A percentile compares a stretch with the other conserved stretches of the same genome.
Evolutionary conservation across 2,113 vertebrate species (phyloP).

Genomic region (Plestiodon gilberti): DNA sequence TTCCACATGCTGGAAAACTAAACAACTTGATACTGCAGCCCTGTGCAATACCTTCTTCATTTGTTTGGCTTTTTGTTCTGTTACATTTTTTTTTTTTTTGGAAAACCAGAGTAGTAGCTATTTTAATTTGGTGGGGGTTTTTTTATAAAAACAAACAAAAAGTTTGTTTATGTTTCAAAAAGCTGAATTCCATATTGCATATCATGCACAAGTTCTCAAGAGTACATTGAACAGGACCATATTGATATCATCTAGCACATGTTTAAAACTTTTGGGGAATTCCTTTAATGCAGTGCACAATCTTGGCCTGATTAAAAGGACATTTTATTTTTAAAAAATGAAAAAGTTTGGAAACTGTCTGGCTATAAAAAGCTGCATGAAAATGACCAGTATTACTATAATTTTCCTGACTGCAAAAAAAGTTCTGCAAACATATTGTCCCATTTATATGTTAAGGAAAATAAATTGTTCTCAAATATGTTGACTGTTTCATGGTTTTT

Average conservation of each 20-base stretch:
- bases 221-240: conserved; percentile 71
- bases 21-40: conserved; percentile 44
- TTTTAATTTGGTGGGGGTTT: conserved; percentile 58
- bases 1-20: conserved; percentile 31
- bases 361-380: conserved; percentile 57
- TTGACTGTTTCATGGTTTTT: not conserved
- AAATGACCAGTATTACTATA: conserved; percentile 49
- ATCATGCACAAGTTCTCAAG: conserved; percentile 71
- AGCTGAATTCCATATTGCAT: conserved; percentile 70
- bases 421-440: conserved; percentile 47
- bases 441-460: conserved; percentile 30
- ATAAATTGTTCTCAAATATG: not conserved
- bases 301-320: conserved; percentile 71
- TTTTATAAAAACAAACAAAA: conserved; percentile 21
- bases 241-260: conserved; percentile 74
- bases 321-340: conserved; percentile 41
- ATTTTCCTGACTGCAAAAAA: conserved; percentile 26
- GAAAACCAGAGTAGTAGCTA: conserved; percentile 65
- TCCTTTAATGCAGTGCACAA: conserved; percentile 73
- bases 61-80: conserved; percentile 38
- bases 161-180: conserved; percentile 78
- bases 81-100: conserved; percentile 59
- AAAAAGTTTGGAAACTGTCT: conserved; percentile 44
- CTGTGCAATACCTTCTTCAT: conserved; percentile 57
- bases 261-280: conserved; percentile 74